phyloP scores from a whole-genome alignment of 1,140 invertebrate genomes.

The Tribolium castaneum region DNA sequence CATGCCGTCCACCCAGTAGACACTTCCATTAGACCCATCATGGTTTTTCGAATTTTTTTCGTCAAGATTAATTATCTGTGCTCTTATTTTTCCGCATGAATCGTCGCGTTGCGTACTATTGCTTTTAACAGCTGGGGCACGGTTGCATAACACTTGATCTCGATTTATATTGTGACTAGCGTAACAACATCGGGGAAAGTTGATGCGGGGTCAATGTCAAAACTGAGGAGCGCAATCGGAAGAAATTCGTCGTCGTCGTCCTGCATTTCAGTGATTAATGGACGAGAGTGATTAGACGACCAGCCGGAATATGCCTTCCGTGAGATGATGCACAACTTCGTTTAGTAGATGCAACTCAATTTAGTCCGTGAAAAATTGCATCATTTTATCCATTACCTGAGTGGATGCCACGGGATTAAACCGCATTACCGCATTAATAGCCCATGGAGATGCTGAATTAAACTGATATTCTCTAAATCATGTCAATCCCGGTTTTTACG shows the following conservation, averaged over 20 bases:
- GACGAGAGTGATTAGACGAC: constrained; percentile 17
- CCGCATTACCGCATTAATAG: constrained; percentile 7
- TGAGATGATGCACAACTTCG: neutral
- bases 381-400: neutral
- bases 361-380: constrained; percentile 15
- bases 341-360: constrained; percentile 22
- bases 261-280: neutral
- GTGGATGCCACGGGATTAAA: neutral
- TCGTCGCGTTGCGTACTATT: constrained; percentile 2
- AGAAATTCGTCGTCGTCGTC: constrained; percentile 5
- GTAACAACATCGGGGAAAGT: constrained; percentile 22
- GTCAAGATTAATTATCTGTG: constrained; percentile 5
- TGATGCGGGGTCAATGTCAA: constrained; percentile 29
- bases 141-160: constrained; percentile 26
- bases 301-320: neutral
- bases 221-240: constrained; percentile 3
- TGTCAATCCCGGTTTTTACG: neutral
- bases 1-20: constrained; percentile 17
- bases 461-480: neutral
- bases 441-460: neutral
- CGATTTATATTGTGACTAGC: constrained; percentile 25
- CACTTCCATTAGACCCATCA: constrained; percentile 33
- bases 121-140: constrained; percentile 19
- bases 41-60: neutral
- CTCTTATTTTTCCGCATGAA: constrained; percentile 32